phyloP scores from a whole-genome alignment of 2,797 vertebrate genomes.

The Galaxias olidus region DNA sequence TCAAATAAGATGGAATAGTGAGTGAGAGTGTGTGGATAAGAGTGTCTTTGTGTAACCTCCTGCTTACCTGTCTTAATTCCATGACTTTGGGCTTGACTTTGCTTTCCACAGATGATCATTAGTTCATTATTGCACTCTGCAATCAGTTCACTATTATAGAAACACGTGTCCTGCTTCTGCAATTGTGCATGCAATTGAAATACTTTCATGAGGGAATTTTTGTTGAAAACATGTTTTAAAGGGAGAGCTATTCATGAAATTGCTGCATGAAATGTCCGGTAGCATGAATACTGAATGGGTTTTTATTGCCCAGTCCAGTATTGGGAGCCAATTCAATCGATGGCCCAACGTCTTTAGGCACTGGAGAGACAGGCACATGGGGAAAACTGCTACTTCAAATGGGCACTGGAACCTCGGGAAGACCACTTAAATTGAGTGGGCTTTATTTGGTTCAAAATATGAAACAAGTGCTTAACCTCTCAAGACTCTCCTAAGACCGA shows the following conservation, averaged over 20 bases:
- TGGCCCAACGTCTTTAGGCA: background rate
- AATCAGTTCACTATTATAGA: too few species aligned
- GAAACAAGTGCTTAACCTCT: conserved; percentile 14
- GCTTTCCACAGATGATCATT: too few species aligned
- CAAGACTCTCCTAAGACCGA: conserved; percentile 23
- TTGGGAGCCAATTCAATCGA: background rate
- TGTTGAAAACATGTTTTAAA: conserved; percentile 16
- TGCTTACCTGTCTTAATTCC: too few species aligned
- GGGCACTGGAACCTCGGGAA: background rate
- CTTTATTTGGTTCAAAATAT: conserved; percentile 12
- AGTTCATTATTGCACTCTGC: too few species aligned
- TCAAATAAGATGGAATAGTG: too few species aligned
- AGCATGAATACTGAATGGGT: background rate
- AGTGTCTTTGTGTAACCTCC: too few species aligned
- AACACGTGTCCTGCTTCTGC: too few species aligned
- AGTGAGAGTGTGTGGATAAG: too few species aligned
- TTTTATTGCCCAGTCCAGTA: background rate
- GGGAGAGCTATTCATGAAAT: background rate
- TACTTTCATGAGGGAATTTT: conserved; percentile 19
- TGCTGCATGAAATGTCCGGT: background rate
- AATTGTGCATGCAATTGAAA: conserved; percentile 9
- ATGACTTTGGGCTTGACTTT: too few species aligned
- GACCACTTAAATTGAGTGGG: conserved; percentile 7
- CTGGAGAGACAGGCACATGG: conserved; percentile 10
- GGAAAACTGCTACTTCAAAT: background rate